These are phyloP conservation scores for Salpingus planirostris DNA, from an alignment of 2,888 invertebrate genomes.

Conservation along the genomic window DNA sequence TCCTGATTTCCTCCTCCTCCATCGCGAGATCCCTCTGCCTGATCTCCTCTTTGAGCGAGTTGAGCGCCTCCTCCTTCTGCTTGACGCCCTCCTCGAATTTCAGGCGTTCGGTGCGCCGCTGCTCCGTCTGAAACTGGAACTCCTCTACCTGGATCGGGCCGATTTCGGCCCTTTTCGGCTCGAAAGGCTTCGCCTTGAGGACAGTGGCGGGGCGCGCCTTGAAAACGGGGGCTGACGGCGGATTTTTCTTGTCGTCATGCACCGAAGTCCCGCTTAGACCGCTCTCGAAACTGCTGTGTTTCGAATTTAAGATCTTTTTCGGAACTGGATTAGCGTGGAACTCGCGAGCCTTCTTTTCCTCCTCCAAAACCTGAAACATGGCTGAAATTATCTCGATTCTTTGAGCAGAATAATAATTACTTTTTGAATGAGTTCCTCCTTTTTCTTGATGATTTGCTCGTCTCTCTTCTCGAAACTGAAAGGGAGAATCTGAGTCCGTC, in stretches of 20 bases:
- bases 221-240: conserved; percentile 38
- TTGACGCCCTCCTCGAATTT: conserved; percentile 51
- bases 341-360: conserved; percentile 50
- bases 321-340: conserved; percentile 68
- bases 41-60: conserved; percentile 24
- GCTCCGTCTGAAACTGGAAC: conserved; percentile 56
- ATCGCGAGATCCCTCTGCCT: conserved; percentile 31
- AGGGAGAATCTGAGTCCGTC: conserved; percentile 39
- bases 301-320: conserved; percentile 15
- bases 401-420: conserved; percentile 13
- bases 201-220: conserved; percentile 56
- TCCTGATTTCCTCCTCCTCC: conserved; percentile 46
- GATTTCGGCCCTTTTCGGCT: conserved; percentile 46
- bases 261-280: conserved; percentile 7
- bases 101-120: conserved; percentile 52
- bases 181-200: conserved; percentile 55
- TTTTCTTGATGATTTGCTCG: conserved; percentile 47
- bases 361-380: conserved; percentile 38
- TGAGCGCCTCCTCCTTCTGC: conserved; percentile 44
- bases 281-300: conserved; percentile 3
- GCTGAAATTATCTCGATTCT: not conserved
- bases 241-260: conserved; percentile 2
- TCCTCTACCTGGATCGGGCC: conserved; percentile 44
- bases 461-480: conserved; percentile 64
- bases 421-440: conserved; percentile 53